Conservation (phyloP, 2,797 vertebrate species). For the Schizopygopsis pylzovi region DNA sequence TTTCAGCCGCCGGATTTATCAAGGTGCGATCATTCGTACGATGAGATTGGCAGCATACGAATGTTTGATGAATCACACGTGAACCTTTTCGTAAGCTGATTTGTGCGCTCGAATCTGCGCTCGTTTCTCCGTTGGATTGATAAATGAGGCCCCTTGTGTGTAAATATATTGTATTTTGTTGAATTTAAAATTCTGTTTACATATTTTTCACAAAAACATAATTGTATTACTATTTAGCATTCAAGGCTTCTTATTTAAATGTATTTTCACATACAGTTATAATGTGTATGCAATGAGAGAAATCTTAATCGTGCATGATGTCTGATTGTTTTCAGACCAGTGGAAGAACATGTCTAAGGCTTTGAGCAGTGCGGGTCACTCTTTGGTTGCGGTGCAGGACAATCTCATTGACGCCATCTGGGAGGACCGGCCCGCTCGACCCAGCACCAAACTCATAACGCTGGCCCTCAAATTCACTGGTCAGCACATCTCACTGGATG, state of each 20-base stretch:
- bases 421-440: slow-evolving; percentile 87
- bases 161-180: too few relatives aligned
- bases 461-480: slow-evolving; percentile 89
- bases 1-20: too few relatives aligned
- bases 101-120: too few relatives aligned
- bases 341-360: slow-evolving; percentile 96
- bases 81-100: too few relatives aligned
- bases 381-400: slow-evolving; percentile 88
- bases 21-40: too few relatives aligned
- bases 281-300: neutral
- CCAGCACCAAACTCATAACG: slow-evolving; percentile 87
- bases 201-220: neutral
- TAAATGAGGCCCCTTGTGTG: too few relatives aligned
- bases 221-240: neutral
- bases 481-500: slow-evolving; percentile 65
- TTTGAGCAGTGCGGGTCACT: slow-evolving; percentile 88
- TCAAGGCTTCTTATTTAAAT: neutral
- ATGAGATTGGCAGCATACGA: too few relatives aligned
- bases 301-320: neutral
- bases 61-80: too few relatives aligned
- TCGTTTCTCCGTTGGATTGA: too few relatives aligned
- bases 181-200: neutral
- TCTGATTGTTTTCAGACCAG: slow-evolving; percentile 81
- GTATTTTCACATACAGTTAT: neutral
- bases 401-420: slow-evolving; percentile 93